A percentile compares a stretch with the other conserved stretches of the same genome.
Conservation (phyloP, 1,140 invertebrate genomes). For the Dreissena polymorpha region DNA sequence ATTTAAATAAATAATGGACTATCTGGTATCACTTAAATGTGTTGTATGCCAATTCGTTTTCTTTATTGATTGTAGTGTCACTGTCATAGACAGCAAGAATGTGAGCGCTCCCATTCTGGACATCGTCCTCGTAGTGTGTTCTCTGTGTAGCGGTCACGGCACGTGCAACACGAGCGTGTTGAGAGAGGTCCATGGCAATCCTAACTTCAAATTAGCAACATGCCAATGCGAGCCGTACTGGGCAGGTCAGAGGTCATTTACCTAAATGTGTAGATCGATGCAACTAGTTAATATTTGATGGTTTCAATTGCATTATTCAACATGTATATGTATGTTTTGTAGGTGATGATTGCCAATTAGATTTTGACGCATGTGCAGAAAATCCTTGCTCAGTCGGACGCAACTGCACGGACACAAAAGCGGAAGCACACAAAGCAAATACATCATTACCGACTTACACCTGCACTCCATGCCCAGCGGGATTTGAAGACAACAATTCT, state of each 20-base stretch:
- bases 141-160: constrained; percentile 33
- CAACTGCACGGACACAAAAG: too few species aligned
- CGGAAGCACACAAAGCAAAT: not conserved
- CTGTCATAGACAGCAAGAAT: constrained; percentile 23
- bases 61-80: not conserved
- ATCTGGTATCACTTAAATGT: not conserved
- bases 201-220: constrained; percentile 41
- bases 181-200: constrained; percentile 31
- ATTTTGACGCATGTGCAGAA: not conserved
- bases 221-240: constrained; percentile 37
- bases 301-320: not conserved
- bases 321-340: not conserved
- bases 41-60: not conserved
- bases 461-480: not conserved
- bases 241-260: constrained; percentile 27
- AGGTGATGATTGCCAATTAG: not conserved
- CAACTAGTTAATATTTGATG: not conserved
- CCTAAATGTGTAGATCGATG: not conserved
- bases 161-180: constrained; percentile 18
- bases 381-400: too few species aligned
- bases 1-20: not conserved
- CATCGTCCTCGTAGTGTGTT: constrained; percentile 37
- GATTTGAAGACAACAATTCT: too few species aligned
- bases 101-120: constrained; percentile 20
- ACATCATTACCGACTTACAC: not conserved